phyloP scores from a whole-genome alignment of 2,797 vertebrate species.

The Lindbergichthys nudifrons region DNA sequence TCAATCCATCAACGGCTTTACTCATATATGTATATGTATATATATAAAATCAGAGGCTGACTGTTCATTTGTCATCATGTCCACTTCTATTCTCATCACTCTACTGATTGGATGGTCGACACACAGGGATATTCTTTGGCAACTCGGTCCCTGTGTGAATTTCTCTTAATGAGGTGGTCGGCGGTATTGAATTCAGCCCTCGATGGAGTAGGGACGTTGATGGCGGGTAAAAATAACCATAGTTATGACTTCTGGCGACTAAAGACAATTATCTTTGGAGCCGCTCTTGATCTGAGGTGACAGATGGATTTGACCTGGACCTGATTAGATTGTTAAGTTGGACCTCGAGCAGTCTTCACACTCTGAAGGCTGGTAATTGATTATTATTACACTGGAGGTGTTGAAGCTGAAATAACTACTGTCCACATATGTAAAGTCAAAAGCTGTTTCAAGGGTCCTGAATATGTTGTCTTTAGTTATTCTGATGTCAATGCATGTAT shows the following conservation, averaged over 20 bases:
- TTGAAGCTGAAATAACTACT: slow-evolving; percentile 4
- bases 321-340: slow-evolving; percentile 40
- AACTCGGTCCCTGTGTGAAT: slow-evolving; percentile 14
- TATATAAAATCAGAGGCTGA: neutral
- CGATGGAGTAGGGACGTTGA: neutral
- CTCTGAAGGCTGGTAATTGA: slow-evolving; percentile 4
- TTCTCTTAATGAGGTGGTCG: slow-evolving; percentile 17
- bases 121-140: slow-evolving; percentile 5
- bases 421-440: neutral
- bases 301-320: slow-evolving; percentile 39
- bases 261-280: slow-evolving; percentile 28
- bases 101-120: neutral
- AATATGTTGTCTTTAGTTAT: too few species aligned
- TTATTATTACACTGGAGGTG: slow-evolving; percentile 13
- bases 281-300: slow-evolving; percentile 17
- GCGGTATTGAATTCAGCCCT: neutral
- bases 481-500: too few species aligned
- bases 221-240: slow-evolving; percentile 26
- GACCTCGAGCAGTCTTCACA: slow-evolving; percentile 17
- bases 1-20: neutral
- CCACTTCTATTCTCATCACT: neutral
- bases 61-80: neutral
- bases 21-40: neutral
- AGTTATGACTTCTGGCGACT: slow-evolving; percentile 19
- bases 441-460: too few species aligned